phyloP scores from a whole-genome alignment of 2,888 invertebrate species.

The Oxystoma pomonae region DNA sequence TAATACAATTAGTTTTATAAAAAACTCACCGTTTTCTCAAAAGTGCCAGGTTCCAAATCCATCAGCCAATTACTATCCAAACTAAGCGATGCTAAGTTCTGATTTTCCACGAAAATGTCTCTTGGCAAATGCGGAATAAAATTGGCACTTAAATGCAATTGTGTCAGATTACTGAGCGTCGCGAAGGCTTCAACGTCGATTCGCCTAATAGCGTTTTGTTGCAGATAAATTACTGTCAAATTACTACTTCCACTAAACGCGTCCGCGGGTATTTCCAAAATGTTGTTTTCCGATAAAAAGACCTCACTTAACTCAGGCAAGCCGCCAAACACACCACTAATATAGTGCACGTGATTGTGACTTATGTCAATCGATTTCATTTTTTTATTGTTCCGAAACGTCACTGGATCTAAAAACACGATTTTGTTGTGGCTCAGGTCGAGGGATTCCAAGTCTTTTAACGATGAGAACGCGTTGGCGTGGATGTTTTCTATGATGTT shows the following conservation, averaged over 20 bases:
- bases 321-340: conserved; percentile 77
- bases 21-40: conserved; percentile 60
- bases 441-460: conserved; percentile 73
- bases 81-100: conserved; percentile 74
- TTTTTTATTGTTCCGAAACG: conserved; percentile 72
- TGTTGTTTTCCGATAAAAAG: conserved; percentile 85
- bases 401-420: conserved; percentile 66
- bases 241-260: conserved; percentile 74
- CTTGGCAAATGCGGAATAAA: conserved; percentile 76
- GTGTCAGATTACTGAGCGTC: conserved; percentile 72
- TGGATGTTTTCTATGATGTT: conserved; percentile 77
- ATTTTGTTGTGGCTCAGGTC: conserved; percentile 88
- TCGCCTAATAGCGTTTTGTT: conserved; percentile 78
- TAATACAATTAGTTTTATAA: too few relatives aligned
- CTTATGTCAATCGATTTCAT: conserved; percentile 81
- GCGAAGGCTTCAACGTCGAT: conserved; percentile 74
- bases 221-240: conserved; percentile 77
- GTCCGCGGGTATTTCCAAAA: conserved; percentile 75
- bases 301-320: conserved; percentile 76
- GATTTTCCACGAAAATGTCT: conserved; percentile 70
- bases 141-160: conserved; percentile 82
- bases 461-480: conserved; percentile 69
- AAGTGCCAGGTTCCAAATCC: conserved; percentile 75
- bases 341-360: conserved; percentile 84
- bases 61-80: conserved; percentile 82